Percentiles rank a stretch among this genome's conserved stretches.
Conservation (phyloP, 2,113 vertebrate genomes). For the Nymphicus hollandicus region DNA sequence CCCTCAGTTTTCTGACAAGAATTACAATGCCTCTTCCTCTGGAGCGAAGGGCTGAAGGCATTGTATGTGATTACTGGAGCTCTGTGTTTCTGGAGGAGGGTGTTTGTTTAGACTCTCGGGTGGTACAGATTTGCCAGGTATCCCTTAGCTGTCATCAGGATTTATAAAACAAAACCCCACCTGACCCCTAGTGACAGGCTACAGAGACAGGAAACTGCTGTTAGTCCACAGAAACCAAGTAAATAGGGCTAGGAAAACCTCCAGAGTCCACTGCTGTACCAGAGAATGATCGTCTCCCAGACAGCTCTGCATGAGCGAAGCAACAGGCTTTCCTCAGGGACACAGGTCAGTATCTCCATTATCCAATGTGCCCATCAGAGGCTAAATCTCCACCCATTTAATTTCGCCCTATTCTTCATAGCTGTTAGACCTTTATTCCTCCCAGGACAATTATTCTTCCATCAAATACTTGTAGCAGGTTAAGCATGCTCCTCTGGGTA, state of each 20-base stretch:
- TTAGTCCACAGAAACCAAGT: constrained; percentile 19
- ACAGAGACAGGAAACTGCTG: neutral
- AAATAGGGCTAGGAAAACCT: constrained; percentile 18
- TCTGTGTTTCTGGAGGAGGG: neutral
- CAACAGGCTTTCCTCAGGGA: constrained; percentile 43
- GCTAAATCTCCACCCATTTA: constrained; percentile 56
- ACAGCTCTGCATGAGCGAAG: neutral
- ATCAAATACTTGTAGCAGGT: constrained; percentile 54
- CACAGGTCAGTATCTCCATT: constrained; percentile 39
- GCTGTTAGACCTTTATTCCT: constrained; percentile 54
- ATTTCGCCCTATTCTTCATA: constrained; percentile 65
- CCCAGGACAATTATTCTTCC: constrained; percentile 52
- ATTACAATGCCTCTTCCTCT: neutral
- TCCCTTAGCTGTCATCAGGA: constrained; percentile 27
- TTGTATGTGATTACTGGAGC: neutral
- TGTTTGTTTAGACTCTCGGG: neutral
- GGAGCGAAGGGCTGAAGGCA: neutral
- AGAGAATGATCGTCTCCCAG: constrained; percentile 31
- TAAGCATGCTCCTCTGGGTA: constrained; percentile 42
- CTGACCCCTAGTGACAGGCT: neutral
- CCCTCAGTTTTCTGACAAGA: neutral
- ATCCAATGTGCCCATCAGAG: constrained; percentile 19
- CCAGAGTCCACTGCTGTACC: neutral
- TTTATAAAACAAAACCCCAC: neutral
- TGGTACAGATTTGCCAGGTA: neutral